A percentile compares a stretch with the other conserved stretches of the same genome.
phyloP scores from a whole-genome alignment of 2,888 invertebrate genomes.

The Catocala nupta region DNA sequence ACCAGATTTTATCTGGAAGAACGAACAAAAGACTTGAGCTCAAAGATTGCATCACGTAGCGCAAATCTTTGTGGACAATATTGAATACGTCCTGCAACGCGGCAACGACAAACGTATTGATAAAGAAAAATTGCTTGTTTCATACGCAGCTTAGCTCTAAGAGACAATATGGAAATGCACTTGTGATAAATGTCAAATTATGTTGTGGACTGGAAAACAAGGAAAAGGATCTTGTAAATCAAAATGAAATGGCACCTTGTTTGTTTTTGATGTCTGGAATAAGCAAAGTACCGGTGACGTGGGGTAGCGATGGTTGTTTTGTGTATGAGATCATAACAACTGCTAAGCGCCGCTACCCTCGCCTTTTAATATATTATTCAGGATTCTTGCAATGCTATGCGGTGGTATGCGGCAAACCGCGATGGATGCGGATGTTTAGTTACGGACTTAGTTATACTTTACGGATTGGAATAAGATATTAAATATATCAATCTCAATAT shows the following conservation, averaged over 20 bases:
- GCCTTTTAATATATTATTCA: constrained; percentile 18
- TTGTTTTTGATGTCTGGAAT: constrained; percentile 11
- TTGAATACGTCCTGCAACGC: background rate
- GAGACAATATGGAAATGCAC: background rate
- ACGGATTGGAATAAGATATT: too few relatives aligned
- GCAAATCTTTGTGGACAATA: background rate
- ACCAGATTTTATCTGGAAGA: too few relatives aligned
- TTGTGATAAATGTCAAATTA: background rate
- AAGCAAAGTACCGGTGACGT: background rate
- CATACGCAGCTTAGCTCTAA: too few relatives aligned
- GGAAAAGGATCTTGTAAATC: background rate
- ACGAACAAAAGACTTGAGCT: background rate
- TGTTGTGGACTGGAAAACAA: background rate
- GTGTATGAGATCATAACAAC: constrained; percentile 17
- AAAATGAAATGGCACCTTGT: constrained; percentile 10
- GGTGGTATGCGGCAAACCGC: constrained; percentile 16
- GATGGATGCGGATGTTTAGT: constrained; percentile 3
- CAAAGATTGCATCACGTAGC: background rate
- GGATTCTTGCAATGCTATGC: constrained; percentile 5
- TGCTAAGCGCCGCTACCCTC: background rate
- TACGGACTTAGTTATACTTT: background rate
- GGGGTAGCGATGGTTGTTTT: constrained; percentile 8
- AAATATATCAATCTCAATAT: too few relatives aligned
- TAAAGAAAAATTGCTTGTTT: too few relatives aligned
- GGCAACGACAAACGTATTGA: too few relatives aligned